phyloP scores from a whole-genome alignment of 2,113 vertebrate species.

The crab-eating macaque (Macaca fascicularis) region DNA sequence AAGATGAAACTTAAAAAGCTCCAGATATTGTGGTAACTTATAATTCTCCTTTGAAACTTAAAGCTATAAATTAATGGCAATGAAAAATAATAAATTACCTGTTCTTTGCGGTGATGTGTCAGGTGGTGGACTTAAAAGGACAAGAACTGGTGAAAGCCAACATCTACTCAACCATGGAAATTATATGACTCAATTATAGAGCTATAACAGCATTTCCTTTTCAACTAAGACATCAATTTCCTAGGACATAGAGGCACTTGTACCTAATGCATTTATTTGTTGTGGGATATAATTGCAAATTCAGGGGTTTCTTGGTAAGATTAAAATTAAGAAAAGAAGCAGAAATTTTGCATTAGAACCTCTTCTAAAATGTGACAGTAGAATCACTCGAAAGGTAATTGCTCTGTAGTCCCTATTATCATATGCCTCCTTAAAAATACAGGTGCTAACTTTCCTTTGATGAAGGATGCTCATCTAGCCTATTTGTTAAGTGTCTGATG shows the following conservation, averaged over 20 bases:
- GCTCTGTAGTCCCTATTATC: background rate
- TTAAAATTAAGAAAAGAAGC: constrained; percentile 28
- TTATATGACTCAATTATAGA: constrained; percentile 53
- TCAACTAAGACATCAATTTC: constrained; percentile 3
- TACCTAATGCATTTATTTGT: background rate
- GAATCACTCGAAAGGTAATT: background rate
- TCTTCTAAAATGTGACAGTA: background rate
- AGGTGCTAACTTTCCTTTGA: background rate
- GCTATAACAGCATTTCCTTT: background rate
- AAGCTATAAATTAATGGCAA: constrained; percentile 11
- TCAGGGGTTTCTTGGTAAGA: background rate
- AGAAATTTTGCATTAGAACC: background rate
- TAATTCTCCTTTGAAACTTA: constrained; percentile 18
- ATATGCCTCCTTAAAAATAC: background rate
- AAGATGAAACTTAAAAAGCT: background rate
- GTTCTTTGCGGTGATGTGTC: background rate
- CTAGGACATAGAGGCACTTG: background rate
- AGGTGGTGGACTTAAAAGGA: constrained; percentile 33
- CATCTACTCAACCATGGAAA: constrained; percentile 1
- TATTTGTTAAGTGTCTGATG: background rate
- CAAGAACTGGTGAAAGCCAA: constrained; percentile 11
- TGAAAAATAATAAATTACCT: background rate
- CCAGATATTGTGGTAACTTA: background rate
- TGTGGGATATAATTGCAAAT: background rate
- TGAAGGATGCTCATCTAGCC: background rate